Evolutionary conservation across 2,888 invertebrate species (phyloP).

Genomic region (Tolmerus cingulatus): DNA sequence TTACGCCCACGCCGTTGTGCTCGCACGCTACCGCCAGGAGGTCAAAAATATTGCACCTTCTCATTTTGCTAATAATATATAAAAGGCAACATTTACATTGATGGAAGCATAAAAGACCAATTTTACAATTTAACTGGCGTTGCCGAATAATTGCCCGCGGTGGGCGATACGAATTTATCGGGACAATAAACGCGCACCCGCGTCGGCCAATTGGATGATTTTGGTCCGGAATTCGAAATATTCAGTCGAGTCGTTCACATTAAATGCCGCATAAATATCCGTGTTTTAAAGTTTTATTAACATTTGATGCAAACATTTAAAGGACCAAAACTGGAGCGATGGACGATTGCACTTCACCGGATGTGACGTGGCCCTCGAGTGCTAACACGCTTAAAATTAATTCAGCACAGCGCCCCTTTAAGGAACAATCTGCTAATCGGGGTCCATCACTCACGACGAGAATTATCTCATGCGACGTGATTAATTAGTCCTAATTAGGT

Average conservation of each 20-base stretch:
- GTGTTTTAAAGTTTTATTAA: not conserved
- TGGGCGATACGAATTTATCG: not conserved
- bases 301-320: not conserved
- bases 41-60: not conserved
- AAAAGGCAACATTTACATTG: not conserved
- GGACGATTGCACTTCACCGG: not conserved
- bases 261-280: not conserved
- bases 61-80: not conserved
- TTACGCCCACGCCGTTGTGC: not conserved
- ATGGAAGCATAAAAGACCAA: not conserved
- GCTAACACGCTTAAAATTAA: not conserved
- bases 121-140: not conserved
- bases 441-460: not conserved
- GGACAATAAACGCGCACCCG: not conserved
- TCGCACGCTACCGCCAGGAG: not conserved
- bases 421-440: not conserved
- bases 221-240: not conserved
- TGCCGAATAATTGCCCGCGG: not conserved
- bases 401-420: not conserved
- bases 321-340: not conserved
- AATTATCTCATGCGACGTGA: not conserved
- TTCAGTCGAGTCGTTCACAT: not conserved
- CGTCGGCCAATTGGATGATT: not conserved
- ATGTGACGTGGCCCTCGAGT: not conserved
- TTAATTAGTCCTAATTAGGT: not conserved